Base-by-base conservation (phyloP, 2,113 vertebrate genomes). In the Leucopsar rothschildi region DNA sequence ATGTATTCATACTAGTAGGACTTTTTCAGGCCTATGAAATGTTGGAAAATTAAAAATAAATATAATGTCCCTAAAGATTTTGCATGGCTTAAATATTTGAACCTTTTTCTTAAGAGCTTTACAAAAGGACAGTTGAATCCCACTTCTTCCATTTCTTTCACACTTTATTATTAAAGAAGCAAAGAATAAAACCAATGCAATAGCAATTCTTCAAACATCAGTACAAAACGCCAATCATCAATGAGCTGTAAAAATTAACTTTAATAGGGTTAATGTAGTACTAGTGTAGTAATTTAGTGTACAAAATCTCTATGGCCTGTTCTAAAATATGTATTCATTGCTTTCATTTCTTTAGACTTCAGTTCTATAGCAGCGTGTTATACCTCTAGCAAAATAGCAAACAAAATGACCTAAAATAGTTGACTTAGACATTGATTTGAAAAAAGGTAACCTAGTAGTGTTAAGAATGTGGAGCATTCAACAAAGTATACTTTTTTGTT, bases 241-340 rank as follows among this genome's bases (percentile, higher is more conserved):
- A 85, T 88, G 90, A 96, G 75, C 84, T 91, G 93, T 82, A 96
- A 97, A 96, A 95, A 91, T 90, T 96, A 69, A 53, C 63, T 95
- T 90, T 91, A 94, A 92, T 94, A 86, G 71, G 42, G 82, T 92
- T 92, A 93, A 90, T 86, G 68, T 69, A 93, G 55, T 93, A 42
- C 81, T 94, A 79, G 61, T 75, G 40, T 89, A 77, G 64, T 79
- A 15, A 11, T 60, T 90, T 89, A 95, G 87, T 77, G 47, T 90
- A 88, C 55, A 92, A 93, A 94, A 85, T 15, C 60, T 90, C 56
- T 87, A 66, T 86, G 76, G 57, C 45, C 55, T 89, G 49, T 83
- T 93, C 75, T 92, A 83, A 96, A 97, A 91, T 64, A 76, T 50
- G 44, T 81, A 61, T 95, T 91, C 49, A 82, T 92, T 90, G 47